Evolutionary conservation across 2,888 invertebrate species (phyloP).

Genomic region (Chymomyza fuscimana): DNA sequence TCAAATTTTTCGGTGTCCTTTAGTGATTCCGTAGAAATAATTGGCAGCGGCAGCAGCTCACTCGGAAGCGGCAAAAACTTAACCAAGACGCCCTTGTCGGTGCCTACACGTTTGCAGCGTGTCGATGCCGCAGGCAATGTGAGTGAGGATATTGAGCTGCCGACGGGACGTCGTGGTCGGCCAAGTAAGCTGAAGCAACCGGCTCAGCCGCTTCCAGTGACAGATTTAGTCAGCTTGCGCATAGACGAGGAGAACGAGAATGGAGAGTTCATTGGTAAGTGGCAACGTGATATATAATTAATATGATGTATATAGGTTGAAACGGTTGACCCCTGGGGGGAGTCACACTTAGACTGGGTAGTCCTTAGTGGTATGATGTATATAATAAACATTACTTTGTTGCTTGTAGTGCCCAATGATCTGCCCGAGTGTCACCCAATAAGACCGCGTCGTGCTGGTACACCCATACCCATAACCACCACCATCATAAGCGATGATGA

Average conservation of each 20-base stretch:
- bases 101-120: constrained; percentile 62
- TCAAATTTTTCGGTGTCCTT: constrained; percentile 73
- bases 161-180: constrained; percentile 1
- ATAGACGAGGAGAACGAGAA: constrained; percentile 56
- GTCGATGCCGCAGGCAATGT: constrained; percentile 58
- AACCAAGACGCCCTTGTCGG: constrained; percentile 21
- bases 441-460: constrained; percentile 21
- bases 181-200: constrained; percentile 24
- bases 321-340: no score
- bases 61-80: background rate
- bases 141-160: constrained; percentile 54
- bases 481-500: constrained; percentile 54
- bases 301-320: no score
- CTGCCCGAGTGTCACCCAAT: constrained; percentile 20
- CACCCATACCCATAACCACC: constrained; percentile 44
- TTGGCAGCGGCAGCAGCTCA: constrained; percentile 50
- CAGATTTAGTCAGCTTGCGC: constrained; percentile 57
- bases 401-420: constrained; percentile 52
- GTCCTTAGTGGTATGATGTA: no score
- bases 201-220: constrained; percentile 35
- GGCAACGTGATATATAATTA: background rate
- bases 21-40: constrained; percentile 72
- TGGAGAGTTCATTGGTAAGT: constrained; percentile 53
- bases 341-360: no score
- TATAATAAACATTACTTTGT: background rate